phyloP scores from a whole-genome alignment of 2,113 vertebrate species.

The Willisornis vidua region DNA sequence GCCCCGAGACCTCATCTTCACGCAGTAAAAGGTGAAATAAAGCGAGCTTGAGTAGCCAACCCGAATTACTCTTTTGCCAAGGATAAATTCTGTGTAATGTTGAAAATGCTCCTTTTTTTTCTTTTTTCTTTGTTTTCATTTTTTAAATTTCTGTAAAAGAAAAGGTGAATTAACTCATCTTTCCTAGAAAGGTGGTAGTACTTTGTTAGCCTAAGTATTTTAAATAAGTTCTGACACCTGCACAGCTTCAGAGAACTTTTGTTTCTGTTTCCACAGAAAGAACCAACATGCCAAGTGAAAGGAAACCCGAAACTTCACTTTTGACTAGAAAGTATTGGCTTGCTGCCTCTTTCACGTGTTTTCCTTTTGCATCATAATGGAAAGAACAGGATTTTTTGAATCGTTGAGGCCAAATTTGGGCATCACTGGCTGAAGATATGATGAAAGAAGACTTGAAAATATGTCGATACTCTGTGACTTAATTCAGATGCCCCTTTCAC shows the following conservation, averaged over 20 bases:
- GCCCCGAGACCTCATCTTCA: not conserved
- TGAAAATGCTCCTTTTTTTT: not conserved
- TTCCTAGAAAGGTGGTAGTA: not conserved
- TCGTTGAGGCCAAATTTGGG: not conserved
- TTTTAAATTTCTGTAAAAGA: not conserved
- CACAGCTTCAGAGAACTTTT: conserved; percentile 42
- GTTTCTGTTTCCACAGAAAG: conserved; percentile 61
- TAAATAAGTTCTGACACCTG: not conserved
- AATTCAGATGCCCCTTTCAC: not conserved
- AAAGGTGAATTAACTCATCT: not conserved
- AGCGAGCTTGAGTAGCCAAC: rapidly evolving
- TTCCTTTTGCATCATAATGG: conserved; percentile 41
- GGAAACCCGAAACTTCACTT: not conserved
- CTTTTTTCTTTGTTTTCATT: not conserved
- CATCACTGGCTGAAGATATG: not conserved
- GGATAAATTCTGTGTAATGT: not conserved
- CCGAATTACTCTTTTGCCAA: not conserved
- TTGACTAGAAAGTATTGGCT: not conserved
- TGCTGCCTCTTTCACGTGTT: not conserved
- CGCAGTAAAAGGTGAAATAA: not conserved
- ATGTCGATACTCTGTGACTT: not conserved
- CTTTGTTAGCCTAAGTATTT: not conserved
- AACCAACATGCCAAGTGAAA: conserved; percentile 40
- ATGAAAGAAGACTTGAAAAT: conserved; percentile 32
- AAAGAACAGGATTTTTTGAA: conserved; percentile 13